Evolutionary conservation across 2,113 vertebrate species (phyloP).

Genomic region (Ciconia maguari): DNA sequence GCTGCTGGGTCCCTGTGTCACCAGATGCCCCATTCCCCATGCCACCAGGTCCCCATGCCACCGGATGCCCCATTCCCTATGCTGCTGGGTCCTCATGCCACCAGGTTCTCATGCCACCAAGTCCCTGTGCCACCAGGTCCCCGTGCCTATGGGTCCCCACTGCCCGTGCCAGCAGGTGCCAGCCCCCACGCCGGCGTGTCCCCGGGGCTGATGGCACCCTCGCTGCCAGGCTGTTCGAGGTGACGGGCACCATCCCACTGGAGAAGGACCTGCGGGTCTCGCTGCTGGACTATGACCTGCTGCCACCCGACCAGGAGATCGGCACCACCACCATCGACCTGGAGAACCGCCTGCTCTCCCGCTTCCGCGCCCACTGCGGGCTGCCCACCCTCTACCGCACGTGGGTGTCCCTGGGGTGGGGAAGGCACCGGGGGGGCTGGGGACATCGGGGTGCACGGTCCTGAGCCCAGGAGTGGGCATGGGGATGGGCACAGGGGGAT

Average conservation of each 20-base stretch:
- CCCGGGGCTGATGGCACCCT: background rate
- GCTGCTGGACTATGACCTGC: conserved; percentile 68
- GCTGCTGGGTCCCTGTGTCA: fast-evolving
- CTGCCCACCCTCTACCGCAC: conserved; percentile 64
- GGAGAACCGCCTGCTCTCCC: conserved; percentile 75
- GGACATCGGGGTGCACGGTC: background rate
- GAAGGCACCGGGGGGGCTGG: background rate
- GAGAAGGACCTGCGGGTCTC: conserved; percentile 77
- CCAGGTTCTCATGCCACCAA: background rate
- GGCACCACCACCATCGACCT: conserved; percentile 76
- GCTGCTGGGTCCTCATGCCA: background rate
- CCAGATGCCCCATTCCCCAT: background rate
- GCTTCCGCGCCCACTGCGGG: conserved; percentile 72
- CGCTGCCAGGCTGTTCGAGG: conserved; percentile 64
- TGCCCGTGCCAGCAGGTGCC: fast-evolving
- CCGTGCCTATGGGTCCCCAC: fast-evolving
- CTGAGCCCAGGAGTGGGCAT: background rate
- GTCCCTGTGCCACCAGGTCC: background rate
- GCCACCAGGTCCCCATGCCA: background rate
- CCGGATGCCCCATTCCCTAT: background rate
- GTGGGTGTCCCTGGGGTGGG: conserved; percentile 7
- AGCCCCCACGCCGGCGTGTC: fast-evolving
- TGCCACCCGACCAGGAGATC: conserved; percentile 70
- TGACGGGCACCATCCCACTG: conserved; percentile 66
- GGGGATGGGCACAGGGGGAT: background rate